Base-by-base conservation (phyloP, 1,140 invertebrate genomes). In the Heliconius himera region DNA sequence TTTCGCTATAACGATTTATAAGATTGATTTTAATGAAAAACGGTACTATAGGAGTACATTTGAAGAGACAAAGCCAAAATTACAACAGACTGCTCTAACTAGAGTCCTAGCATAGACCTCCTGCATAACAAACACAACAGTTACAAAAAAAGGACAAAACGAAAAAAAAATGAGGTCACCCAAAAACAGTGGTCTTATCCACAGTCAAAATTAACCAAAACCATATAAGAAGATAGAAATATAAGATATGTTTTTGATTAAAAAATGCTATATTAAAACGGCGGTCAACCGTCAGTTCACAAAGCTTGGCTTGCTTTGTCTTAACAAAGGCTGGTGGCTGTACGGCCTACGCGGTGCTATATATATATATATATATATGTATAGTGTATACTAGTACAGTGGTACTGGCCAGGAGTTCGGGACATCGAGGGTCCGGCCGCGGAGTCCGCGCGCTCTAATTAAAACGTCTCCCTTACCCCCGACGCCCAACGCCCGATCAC, bases 401-500 rank as follows among this genome's bases (percentile, higher is more conserved):
- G 18, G 79, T 54, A 73, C 71, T 79, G 84, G 83, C 81, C 84
- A 85, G 83, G 84, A 83, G 84, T 84, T 84, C 84, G 85, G 85
- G 86, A 86, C 85, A 85, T 86, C 84, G 85, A 83, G 83, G 83
- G 84, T 85, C 84, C 82, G 85, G 84, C 87, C 88, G 90, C 85
- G 86, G 80, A 82, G 85, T 86, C 87, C 89, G 87, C 88, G 89
- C 81, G 89, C 81, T 88, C 90, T 91, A 91, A 92, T 92, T 92
- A 92, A 92, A 92, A 90, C 87, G 84, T 78, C 88, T 81, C 83
- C 88, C 76, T 38, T 56, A 8, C 72, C 78, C 73, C 74, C 70
- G 75, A 80, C 82, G 78, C 22, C 83, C 79, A 71, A 38, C 73
- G 36, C 81, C 74, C 77, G 78, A 82, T 82, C 70, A 73, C 18